Evolutionary conservation across 2,113 vertebrate genomes (phyloP).

Genomic region (Pseudorectes ferrugineus): DNA sequence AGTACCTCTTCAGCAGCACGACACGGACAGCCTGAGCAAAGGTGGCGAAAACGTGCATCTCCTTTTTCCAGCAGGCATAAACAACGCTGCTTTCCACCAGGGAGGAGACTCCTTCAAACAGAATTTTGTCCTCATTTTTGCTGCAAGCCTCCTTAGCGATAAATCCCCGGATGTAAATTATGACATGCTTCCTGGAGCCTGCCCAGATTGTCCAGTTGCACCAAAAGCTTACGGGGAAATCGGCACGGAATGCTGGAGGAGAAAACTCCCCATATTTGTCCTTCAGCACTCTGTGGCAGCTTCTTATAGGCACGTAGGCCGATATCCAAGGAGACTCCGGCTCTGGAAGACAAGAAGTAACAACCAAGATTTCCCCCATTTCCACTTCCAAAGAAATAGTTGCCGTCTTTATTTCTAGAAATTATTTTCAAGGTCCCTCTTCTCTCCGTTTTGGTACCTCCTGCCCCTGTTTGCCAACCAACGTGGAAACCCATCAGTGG

Average conservation of each 20-base stretch:
- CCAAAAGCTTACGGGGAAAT: constrained; percentile 61
- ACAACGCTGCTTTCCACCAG: not conserved
- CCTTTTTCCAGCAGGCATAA: constrained; percentile 47
- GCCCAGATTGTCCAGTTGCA: constrained; percentile 78
- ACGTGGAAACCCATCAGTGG: not conserved
- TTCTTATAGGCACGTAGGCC: constrained; percentile 73
- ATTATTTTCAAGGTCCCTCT: not conserved
- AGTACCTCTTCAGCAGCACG: constrained; percentile 1
- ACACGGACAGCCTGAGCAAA: constrained; percentile 6
- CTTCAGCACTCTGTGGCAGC: constrained; percentile 72
- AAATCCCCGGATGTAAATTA: constrained; percentile 44
- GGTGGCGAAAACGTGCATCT: not conserved
- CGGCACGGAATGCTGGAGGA: constrained; percentile 68
- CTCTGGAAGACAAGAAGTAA: constrained; percentile 16
- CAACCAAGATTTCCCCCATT: not conserved
- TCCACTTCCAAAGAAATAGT: not conserved
- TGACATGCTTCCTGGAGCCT: constrained; percentile 4
- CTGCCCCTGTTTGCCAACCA: rapidly evolving
- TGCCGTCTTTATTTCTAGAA: not conserved
- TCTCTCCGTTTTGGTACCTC: not conserved
- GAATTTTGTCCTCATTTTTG: constrained; percentile 41
- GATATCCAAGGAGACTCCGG: not conserved
- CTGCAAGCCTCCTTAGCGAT: not conserved
- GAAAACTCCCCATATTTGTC: constrained; percentile 73
- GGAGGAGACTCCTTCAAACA: constrained; percentile 32